Conservation (phyloP, 2,113 vertebrate genomes). For the Ictidomys tridecemlineatus region DNA sequence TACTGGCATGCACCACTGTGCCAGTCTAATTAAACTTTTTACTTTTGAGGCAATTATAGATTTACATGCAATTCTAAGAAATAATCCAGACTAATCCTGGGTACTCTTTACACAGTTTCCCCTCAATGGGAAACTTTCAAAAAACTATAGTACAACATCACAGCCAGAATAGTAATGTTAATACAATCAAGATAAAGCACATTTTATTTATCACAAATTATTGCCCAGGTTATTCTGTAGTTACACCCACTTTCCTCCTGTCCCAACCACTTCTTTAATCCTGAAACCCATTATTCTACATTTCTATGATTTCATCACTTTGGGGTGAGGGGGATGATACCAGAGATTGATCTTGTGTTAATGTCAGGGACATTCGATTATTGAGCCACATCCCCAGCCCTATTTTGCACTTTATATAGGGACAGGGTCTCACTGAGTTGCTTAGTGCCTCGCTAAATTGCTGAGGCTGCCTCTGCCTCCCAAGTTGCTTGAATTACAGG, state of each 20-base stretch:
- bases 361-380: no score
- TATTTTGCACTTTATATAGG: no score
- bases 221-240: background rate
- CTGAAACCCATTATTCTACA: background rate
- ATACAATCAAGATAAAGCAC: background rate
- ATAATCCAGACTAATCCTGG: background rate
- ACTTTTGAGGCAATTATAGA: background rate
- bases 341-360: no score
- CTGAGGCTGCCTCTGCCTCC: no score
- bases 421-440: no score
- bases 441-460: no score
- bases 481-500: no score
- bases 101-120: background rate
- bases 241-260: background rate
- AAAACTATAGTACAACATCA: background rate
- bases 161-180: background rate
- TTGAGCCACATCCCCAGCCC: no score
- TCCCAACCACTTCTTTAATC: background rate
- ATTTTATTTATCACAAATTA: background rate
- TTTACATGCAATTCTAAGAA: constrained; percentile 27
- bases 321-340: no score
- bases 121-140: background rate
- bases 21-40: background rate
- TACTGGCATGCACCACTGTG: no score
- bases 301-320: no score